These are phyloP conservation scores for Sitta carolinensis DNA, from an alignment of 2,797 vertebrate species.

Conservation along the genomic window DNA sequence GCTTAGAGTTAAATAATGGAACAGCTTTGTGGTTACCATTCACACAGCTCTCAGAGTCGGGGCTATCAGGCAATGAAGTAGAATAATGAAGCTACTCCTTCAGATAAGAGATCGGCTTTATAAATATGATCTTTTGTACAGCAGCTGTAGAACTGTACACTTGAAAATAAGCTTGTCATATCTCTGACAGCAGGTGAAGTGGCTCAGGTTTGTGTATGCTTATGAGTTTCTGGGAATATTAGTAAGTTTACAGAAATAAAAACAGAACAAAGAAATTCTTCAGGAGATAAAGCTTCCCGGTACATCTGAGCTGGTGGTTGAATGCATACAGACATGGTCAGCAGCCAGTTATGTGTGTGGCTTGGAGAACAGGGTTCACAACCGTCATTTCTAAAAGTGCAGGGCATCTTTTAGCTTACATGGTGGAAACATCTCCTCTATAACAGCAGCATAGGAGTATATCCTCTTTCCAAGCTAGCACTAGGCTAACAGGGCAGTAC, in stretches of 20 bases:
- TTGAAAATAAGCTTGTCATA: slow-evolving; percentile 69
- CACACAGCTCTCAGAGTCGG: slow-evolving; percentile 58
- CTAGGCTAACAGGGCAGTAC: slow-evolving; percentile 28
- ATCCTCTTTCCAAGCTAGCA: background rate
- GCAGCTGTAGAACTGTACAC: slow-evolving; percentile 62
- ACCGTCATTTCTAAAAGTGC: background rate
- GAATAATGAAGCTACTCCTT: slow-evolving; percentile 72
- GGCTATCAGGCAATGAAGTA: slow-evolving; percentile 69
- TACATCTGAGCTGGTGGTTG: background rate
- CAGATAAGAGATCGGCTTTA: slow-evolving; percentile 70
- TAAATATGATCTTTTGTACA: slow-evolving; percentile 72
- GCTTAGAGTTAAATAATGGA: slow-evolving; percentile 71
- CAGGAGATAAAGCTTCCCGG: background rate
- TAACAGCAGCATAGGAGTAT: background rate
- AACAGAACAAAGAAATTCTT: slow-evolving; percentile 48
- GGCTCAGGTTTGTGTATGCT: slow-evolving; percentile 67
- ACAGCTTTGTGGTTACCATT: slow-evolving; percentile 71
- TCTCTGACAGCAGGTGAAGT: slow-evolving; percentile 68
- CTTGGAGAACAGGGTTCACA: background rate
- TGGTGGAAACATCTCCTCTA: background rate
- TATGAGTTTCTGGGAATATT: slow-evolving; percentile 59
- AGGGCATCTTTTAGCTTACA: background rate
- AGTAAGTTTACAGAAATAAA: slow-evolving; percentile 50
- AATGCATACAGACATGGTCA: background rate
- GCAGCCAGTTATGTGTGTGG: background rate